A percentile compares a stretch with the other conserved stretches of the same genome.
These are phyloP conservation scores for Anolis carolinensis DNA, from an alignment of 2,113 vertebrate genomes.

Conservation along the genomic window DNA sequence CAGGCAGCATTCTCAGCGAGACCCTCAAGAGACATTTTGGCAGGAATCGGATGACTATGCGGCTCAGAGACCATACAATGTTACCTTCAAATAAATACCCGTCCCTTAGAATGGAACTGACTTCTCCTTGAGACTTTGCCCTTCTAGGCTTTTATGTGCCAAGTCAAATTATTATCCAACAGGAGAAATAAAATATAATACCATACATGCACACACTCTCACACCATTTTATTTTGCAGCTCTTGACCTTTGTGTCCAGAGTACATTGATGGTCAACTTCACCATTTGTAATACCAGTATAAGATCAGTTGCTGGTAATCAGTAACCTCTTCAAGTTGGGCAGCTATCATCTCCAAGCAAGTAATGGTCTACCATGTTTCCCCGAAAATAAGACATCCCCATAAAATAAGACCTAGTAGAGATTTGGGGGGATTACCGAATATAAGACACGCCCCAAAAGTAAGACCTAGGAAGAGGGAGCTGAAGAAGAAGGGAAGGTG, in stretches of 20 bases:
- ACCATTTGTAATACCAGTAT: not conserved
- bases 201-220: too few relatives aligned
- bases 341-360: too few relatives aligned
- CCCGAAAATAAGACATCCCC: too few relatives aligned
- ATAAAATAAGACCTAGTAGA: too few relatives aligned
- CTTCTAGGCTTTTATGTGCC: conserved; percentile 1
- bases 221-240: not conserved
- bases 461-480: too few relatives aligned
- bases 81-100: not conserved
- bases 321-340: too few relatives aligned
- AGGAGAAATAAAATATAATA: not conserved
- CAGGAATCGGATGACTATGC: not conserved
- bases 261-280: not conserved
- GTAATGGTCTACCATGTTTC: too few relatives aligned
- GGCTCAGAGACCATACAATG: not conserved
- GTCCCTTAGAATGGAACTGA: not conserved
- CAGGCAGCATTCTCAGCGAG: not conserved
- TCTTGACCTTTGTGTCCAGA: not conserved
- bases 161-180: not conserved
- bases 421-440: too few relatives aligned
- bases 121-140: conserved; percentile 3
- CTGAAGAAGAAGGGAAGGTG: too few relatives aligned
- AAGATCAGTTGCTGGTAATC: too few relatives aligned
- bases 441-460: too few relatives aligned
- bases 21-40: not conserved